phyloP scores from a whole-genome alignment of 2,888 invertebrate species.

The Congeria kusceri region DNA sequence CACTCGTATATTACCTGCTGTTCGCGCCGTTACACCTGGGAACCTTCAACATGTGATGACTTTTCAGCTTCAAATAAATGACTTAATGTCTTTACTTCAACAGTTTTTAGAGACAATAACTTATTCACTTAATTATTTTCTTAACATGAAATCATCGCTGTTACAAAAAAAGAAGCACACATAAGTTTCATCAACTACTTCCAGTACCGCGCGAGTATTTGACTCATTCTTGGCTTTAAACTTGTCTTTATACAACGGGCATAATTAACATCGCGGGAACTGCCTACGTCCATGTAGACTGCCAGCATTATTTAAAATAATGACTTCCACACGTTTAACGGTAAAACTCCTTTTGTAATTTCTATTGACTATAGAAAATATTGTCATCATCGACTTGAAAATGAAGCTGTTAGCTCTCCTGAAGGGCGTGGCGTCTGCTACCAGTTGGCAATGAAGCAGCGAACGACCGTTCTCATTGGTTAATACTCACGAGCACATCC shows the following conservation, averaged over 20 bases:
- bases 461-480: slow-evolving; percentile 50
- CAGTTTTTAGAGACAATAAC: too few species aligned
- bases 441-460: slow-evolving; percentile 38
- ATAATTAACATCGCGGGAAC: slow-evolving; percentile 45
- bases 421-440: slow-evolving; percentile 44
- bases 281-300: background rate
- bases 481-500: slow-evolving; percentile 44
- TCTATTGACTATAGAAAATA: slow-evolving; percentile 61
- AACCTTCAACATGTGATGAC: too few species aligned
- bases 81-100: too few species aligned
- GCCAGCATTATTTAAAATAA: slow-evolving; percentile 56
- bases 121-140: too few species aligned
- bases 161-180: too few species aligned
- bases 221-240: background rate
- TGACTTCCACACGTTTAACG: slow-evolving; percentile 56
- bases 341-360: slow-evolving; percentile 62
- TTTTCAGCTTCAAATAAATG: too few species aligned
- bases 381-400: slow-evolving; percentile 63
- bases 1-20: background rate
- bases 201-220: too few species aligned
- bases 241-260: background rate
- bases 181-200: too few species aligned
- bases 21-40: too few species aligned
- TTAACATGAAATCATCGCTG: too few species aligned
- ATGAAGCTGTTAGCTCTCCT: slow-evolving; percentile 51